phyloP scores from a whole-genome alignment of 2,113 vertebrate species.

The Alligator sinensis region DNA sequence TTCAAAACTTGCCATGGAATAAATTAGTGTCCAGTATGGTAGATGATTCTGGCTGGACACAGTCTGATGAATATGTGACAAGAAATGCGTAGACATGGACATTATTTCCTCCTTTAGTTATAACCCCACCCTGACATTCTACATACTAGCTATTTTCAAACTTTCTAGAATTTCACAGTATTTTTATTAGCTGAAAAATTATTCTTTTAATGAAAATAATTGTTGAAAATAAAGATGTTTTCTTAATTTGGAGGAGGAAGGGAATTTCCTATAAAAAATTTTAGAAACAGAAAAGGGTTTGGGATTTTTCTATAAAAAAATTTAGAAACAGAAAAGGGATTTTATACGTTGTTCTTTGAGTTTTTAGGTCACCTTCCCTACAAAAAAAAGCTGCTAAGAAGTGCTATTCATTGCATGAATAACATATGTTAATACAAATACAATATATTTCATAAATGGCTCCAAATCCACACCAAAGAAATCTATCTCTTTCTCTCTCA shows the following conservation, averaged over 20 bases:
- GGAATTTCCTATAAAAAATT: not conserved
- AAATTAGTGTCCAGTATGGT: not conserved
- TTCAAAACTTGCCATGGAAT: not conserved
- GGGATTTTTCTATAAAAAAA: not conserved
- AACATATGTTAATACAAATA: too few species aligned
- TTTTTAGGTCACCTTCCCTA: too few species aligned
- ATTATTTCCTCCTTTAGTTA: not conserved
- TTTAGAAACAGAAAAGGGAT: not conserved
- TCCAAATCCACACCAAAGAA: too few species aligned
- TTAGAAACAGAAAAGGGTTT: not conserved
- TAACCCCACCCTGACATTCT: not conserved
- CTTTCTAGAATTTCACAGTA: not conserved
- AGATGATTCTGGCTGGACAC: not conserved
- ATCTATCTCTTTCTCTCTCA: too few species aligned
- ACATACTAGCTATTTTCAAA: not conserved
- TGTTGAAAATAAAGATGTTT: not conserved
- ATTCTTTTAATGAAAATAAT: not conserved
- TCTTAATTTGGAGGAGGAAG: not conserved
- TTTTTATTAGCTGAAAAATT: not conserved
- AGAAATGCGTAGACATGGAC: not conserved
- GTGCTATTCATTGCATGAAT: too few species aligned
- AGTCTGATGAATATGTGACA: not conserved
- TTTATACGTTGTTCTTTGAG: too few species aligned
- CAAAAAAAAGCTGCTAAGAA: too few species aligned
- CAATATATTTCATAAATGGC: too few species aligned